Conservation (phyloP, 92 coral and sea anemone genomes). For the Epizoanthus scotinus region DNA sequence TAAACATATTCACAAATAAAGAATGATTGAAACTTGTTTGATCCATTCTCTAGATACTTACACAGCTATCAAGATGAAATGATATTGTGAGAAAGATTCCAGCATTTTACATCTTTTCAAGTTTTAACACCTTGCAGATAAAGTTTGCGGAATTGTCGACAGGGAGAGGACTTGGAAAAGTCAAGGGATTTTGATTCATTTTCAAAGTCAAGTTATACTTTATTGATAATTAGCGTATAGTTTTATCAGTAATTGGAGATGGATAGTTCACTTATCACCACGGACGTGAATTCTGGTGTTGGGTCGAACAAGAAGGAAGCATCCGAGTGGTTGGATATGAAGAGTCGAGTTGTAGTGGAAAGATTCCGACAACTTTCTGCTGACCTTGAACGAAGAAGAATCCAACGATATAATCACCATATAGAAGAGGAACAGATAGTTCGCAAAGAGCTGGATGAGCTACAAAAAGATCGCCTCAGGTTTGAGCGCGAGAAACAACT, state of each 20-base stretch:
- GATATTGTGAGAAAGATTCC: too few relatives aligned
- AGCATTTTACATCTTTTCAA: neutral
- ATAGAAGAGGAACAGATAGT: constrained; percentile 63
- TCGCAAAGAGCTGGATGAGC: constrained; percentile 51
- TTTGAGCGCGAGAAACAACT: constrained; percentile 83
- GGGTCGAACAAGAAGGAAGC: constrained; percentile 48
- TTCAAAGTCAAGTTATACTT: too few relatives aligned
- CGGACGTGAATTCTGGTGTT: constrained; percentile 44
- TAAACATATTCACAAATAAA: constrained; percentile 21
- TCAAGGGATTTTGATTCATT: too few relatives aligned
- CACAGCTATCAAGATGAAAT: too few relatives aligned
- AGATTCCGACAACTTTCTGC: constrained; percentile 62
- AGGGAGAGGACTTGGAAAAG: too few relatives aligned
- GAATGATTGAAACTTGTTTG: constrained; percentile 6
- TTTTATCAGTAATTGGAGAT: neutral
- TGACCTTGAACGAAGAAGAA: constrained; percentile 72
- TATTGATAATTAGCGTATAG: too few relatives aligned
- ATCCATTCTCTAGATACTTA: too few relatives aligned
- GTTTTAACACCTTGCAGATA: neutral
- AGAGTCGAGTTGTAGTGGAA: constrained; percentile 66
- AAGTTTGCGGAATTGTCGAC: too few relatives aligned
- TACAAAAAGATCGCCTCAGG: constrained; percentile 66
- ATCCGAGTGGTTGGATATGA: constrained; percentile 60
- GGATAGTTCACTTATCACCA: constrained; percentile 43
- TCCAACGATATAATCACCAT: constrained; percentile 53